These are phyloP conservation scores for Larimichthys crocea DNA, from an alignment of 2,113 vertebrate species.

Conservation along the genomic window DNA sequence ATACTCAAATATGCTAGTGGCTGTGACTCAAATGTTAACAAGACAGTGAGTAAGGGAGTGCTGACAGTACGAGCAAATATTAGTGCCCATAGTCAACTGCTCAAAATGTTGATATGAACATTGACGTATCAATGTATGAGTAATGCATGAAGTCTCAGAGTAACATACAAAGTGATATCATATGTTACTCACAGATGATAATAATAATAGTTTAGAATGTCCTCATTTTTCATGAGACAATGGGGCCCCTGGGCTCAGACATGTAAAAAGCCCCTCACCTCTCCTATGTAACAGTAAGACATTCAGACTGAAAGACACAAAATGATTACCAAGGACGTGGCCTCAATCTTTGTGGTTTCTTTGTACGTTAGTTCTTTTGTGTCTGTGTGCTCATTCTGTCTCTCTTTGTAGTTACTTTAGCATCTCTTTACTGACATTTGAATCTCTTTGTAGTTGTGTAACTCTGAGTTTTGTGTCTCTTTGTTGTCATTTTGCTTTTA, in stretches of 20 bases:
- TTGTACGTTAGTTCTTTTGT: neutral
- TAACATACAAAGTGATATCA: too few relatives aligned
- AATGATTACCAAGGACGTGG: neutral
- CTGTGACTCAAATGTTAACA: conserved; percentile 32
- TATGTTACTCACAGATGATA: neutral
- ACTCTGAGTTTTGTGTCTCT: neutral
- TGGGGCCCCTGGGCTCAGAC: neutral
- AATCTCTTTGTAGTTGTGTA: neutral
- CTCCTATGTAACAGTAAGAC: neutral
- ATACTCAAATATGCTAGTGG: conserved; percentile 18
- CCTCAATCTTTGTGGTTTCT: neutral
- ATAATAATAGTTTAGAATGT: too few relatives aligned
- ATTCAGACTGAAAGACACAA: neutral
- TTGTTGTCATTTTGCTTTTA: neutral
- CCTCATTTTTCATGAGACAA: neutral
- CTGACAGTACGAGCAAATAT: conserved; percentile 9
- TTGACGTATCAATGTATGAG: neutral
- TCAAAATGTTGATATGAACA: neutral
- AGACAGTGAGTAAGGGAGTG: neutral
- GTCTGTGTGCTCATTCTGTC: neutral
- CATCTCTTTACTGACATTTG: neutral
- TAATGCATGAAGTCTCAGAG: too few relatives aligned
- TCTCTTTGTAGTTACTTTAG: neutral
- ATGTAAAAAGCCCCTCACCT: neutral
- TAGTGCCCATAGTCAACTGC: neutral